phyloP scores from a whole-genome alignment of 2,888 invertebrate genomes.

The Eustalomyia histrio region DNA sequence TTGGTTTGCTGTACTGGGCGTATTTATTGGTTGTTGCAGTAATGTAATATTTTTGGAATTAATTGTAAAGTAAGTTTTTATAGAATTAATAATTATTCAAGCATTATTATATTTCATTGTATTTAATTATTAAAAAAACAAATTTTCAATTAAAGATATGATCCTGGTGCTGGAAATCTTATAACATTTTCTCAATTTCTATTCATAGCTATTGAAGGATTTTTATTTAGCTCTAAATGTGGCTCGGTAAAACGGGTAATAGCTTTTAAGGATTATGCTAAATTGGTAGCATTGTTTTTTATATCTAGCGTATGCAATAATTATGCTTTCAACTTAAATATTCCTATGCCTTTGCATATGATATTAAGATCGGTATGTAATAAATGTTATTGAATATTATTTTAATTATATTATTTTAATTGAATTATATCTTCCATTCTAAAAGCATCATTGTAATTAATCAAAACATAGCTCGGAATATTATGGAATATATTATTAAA shows the following conservation, averaged over 20 bases:
- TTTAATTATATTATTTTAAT: conserved; percentile 7
- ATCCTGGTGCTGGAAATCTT: conserved; percentile 95
- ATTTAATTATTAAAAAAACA: neutral
- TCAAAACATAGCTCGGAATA: too few species aligned
- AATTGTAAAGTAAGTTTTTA: conserved; percentile 82
- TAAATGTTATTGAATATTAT: conserved; percentile 64
- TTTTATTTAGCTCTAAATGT: conserved; percentile 90
- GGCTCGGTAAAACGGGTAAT: conserved; percentile 88
- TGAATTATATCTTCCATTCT: too few species aligned
- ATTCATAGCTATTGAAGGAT: conserved; percentile 94
- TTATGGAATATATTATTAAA: too few species aligned
- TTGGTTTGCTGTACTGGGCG: conserved; percentile 84
- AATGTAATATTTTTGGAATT: conserved; percentile 82
- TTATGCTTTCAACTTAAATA: conserved; percentile 97
- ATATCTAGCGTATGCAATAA: conserved; percentile 95
- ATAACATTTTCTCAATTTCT: conserved; percentile 97
- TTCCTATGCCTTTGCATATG: conserved; percentile 98
- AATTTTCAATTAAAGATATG: conserved; percentile 82
- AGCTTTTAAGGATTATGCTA: conserved; percentile 88
- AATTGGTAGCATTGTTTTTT: conserved; percentile 94
- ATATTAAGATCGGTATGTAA: conserved; percentile 92
- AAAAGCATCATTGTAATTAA: too few species aligned
- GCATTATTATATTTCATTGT: neutral
- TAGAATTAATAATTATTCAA: neutral
- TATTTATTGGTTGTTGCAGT: conserved; percentile 91